phyloP scores from a whole-genome alignment of 2,113 vertebrate species.

The Atrichornis clamosus region DNA sequence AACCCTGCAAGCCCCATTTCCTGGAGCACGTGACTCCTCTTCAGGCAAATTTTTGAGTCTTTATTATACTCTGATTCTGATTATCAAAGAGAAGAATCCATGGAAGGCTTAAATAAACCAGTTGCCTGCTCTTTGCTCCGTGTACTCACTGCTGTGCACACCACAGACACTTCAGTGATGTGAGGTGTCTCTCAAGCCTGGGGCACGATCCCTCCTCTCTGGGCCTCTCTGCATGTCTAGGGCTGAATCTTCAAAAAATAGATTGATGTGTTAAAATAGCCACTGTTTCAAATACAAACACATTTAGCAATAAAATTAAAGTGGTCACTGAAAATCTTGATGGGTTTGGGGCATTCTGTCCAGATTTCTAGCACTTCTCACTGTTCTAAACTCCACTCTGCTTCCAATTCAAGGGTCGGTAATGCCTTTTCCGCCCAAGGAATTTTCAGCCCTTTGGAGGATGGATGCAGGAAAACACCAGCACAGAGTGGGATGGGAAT shows the following conservation, averaged over 20 bases:
- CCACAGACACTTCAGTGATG: background rate
- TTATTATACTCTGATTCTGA: background rate
- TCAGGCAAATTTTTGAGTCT: background rate
- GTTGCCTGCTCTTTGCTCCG: background rate
- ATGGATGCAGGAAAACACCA: background rate
- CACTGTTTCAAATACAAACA: background rate
- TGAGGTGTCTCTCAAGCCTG: background rate
- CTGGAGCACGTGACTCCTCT: background rate
- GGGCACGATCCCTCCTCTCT: background rate
- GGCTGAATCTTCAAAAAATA: background rate
- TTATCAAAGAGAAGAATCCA: background rate
- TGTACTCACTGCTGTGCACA: background rate
- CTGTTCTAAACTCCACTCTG: background rate
- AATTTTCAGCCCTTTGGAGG: background rate
- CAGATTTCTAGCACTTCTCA: background rate
- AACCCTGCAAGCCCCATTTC: rapidly evolving
- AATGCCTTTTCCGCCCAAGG: background rate
- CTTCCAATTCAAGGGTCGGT: background rate
- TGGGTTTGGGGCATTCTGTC: background rate
- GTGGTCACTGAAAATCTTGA: background rate
- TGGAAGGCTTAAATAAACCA: background rate
- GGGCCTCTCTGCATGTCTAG: background rate
- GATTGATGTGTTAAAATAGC: background rate
- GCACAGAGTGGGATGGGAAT: background rate
- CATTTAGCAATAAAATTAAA: background rate